phyloP scores from a whole-genome alignment of 2,113 vertebrate species.

The Sceloporus tristichus region DNA sequence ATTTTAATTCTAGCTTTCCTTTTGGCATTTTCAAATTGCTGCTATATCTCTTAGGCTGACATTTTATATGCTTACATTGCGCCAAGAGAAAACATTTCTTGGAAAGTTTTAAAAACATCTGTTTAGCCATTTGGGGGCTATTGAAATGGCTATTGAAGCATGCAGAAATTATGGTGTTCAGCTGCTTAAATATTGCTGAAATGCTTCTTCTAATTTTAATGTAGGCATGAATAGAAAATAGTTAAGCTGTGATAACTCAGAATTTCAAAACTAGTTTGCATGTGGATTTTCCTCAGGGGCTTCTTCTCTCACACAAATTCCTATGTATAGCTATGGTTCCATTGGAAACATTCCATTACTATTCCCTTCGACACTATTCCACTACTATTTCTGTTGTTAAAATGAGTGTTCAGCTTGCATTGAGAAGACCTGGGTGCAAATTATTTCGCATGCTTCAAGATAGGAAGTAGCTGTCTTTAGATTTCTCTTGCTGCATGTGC shows the following conservation, averaged over 20 bases:
- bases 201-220: conserved; percentile 21
- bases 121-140: conserved; percentile 6
- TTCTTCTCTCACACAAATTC: not conserved
- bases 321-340: not conserved
- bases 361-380: not conserved
- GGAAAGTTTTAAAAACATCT: conserved; percentile 34
- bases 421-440: too few relatives aligned
- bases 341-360: not conserved
- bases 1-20: conserved; percentile 16
- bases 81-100: not conserved
- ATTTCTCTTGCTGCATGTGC: too few relatives aligned
- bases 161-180: conserved; percentile 8
- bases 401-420: not conserved
- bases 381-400: not conserved
- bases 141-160: conserved; percentile 6
- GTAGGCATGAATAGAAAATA: not conserved
- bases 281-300: not conserved
- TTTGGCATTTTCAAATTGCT: conserved; percentile 17
- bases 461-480: too few relatives aligned
- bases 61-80: not conserved
- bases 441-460: not conserved
- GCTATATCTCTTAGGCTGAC: not conserved
- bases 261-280: conserved; percentile 1
- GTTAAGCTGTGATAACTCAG: not conserved
- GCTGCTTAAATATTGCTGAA: conserved; percentile 7